Base-by-base conservation (phyloP, 2,888 invertebrate genomes). In the Rhingia campestris region DNA sequence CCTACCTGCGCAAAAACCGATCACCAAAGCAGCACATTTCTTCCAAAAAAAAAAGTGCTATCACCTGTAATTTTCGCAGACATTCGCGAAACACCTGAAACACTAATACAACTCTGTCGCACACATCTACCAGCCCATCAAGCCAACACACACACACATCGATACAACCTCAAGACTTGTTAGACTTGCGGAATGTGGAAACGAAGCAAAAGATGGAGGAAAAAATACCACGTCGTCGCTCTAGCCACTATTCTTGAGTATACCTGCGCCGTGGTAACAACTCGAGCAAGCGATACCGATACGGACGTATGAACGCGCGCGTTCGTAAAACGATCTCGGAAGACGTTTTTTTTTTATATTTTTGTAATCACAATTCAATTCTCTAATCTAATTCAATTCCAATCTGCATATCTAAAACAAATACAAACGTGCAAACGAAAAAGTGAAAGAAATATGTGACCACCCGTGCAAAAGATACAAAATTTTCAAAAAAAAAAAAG, bases 141-240 rank as follows among this genome's bases (percentile, higher is more conserved):
- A 76, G 47, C 70, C 69, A 41, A 41, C 9, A 49, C 64, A 67
- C 77, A 41, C 53, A 47, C 47, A 74, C 58, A 10, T 6, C 32
- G 22, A 53, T 56, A 39, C 49, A 41, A 43, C 4, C 14, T 45
- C 58, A 84, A 84, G 84, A 84, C 84, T 80, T 75, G 84, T 80
- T 80, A 73, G 80, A 70, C 74, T 84, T 75, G 80, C 84, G 84
- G 84, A 84, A 84, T 84, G 84, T 84, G 70, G 84, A 79, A 80
- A 77, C 70, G 70, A 84, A 80, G 84, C 69, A 75, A 80, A 80
- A 80, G 66, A 75, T 59, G 70, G 59, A 61, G 56, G 66, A 59
- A 80, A 84, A 84, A 84, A 84, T 80, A 84, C 84, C 84, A 84
- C 84, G 84, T 84, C 84, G 84, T 84, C 84, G 84, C 56, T 84